A percentile compares a stretch with the other conserved stretches of the same genome.
Conservation (phyloP, 2,113 vertebrate species). For the Heterocephalus glaber region DNA sequence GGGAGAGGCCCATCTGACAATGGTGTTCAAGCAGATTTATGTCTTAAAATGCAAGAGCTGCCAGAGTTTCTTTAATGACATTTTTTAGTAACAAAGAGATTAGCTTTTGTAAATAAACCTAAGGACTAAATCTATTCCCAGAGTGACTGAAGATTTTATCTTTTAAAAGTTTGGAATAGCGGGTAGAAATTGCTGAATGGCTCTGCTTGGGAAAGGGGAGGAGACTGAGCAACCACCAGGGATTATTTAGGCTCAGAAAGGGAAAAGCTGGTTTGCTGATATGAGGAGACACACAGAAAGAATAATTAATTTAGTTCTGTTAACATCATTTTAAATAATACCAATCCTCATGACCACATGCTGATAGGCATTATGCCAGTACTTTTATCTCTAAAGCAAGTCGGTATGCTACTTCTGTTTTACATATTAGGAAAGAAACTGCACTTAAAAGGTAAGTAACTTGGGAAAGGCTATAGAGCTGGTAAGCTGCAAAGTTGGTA, state of each 20-base stretch:
- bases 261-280: background rate
- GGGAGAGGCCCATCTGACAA: background rate
- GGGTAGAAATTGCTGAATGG: background rate
- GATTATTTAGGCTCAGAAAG: background rate
- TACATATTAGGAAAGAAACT: background rate
- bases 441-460: background rate
- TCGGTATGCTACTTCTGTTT: background rate
- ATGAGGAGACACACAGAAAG: background rate
- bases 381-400: background rate
- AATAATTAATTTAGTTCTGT: background rate
- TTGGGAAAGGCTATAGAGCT: background rate
- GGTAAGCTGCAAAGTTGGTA: background rate
- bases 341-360: background rate
- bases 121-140: background rate
- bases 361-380: background rate
- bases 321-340: background rate
- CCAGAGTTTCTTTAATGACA: background rate
- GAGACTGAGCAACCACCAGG: background rate
- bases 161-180: background rate
- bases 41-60: background rate
- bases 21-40: background rate
- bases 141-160: background rate
- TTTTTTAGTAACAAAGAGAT: slow-evolving; percentile 32
- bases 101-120: background rate
- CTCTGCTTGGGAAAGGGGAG: background rate